Conservation (phyloP, 2,888 invertebrate genomes). For the Abrostola triplasia region DNA sequence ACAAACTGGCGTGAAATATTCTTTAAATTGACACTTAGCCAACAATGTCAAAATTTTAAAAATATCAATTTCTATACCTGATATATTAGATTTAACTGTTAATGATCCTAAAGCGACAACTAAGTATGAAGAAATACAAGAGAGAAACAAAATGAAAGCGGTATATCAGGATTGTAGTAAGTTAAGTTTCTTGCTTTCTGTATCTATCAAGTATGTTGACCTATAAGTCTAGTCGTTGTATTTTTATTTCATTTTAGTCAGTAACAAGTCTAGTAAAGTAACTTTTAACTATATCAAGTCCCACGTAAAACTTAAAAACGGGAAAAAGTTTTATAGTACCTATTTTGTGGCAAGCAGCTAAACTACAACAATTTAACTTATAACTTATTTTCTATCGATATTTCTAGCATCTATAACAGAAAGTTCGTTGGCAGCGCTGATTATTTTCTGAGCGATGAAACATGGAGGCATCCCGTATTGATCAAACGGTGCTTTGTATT, state of each 20-base stretch:
- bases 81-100: too few species aligned
- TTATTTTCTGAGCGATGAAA: conserved; percentile 67
- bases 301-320: not conserved
- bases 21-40: too few species aligned
- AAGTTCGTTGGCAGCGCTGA: conserved; percentile 60
- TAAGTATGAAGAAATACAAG: too few species aligned
- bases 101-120: too few species aligned
- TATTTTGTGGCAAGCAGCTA: not conserved
- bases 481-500: conserved; percentile 71
- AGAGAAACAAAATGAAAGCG: too few species aligned
- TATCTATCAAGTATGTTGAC: too few species aligned
- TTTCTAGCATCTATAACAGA: conserved; percentile 50
- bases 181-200: too few species aligned
- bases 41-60: too few species aligned
- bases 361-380: not conserved
- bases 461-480: conserved; percentile 66
- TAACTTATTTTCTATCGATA: conserved; percentile 29
- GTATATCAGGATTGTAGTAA: too few species aligned
- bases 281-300: not conserved
- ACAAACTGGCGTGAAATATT: too few species aligned
- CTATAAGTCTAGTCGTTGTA: not conserved
- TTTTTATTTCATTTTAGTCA: not conserved
- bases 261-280: not conserved
- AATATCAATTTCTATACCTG: too few species aligned
- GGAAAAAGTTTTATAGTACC: not conserved